Percentiles rank a stretch among this genome's conserved stretches.
phyloP scores from a whole-genome alignment of 2,113 vertebrate species.

The Labeo catla region DNA sequence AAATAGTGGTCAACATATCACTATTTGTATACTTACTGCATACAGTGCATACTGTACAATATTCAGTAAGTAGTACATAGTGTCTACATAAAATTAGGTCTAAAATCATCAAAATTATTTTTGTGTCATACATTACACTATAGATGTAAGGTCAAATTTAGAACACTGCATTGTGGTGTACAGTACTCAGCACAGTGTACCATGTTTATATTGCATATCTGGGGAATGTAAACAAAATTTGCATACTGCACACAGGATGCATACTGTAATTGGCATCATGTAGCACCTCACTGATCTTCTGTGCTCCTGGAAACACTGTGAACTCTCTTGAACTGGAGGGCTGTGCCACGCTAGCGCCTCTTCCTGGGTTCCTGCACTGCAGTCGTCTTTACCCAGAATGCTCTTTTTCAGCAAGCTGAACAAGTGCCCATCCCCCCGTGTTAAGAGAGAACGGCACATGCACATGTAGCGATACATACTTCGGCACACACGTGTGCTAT shows the following conservation, averaged over 20 bases:
- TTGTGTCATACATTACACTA: neutral
- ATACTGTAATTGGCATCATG: neutral
- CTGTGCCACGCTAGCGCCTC: neutral
- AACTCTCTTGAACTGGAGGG: neutral
- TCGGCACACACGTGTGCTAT: neutral
- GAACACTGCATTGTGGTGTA: neutral
- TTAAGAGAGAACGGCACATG: neutral
- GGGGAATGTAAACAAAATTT: neutral
- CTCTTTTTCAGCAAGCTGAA: constrained; percentile 9
- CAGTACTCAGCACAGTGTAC: neutral
- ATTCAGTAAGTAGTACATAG: neutral
- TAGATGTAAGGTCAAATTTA: neutral
- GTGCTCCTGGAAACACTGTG: neutral
- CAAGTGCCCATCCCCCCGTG: neutral
- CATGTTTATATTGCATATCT: neutral
- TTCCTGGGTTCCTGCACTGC: constrained; percentile 1
- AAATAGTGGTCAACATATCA: neutral
- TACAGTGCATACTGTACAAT: neutral
- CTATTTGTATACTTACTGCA: too few species aligned
- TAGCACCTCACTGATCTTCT: neutral
- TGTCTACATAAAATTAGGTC: too few species aligned
- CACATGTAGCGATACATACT: neutral
- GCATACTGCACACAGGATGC: neutral
- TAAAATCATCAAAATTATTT: neutral
- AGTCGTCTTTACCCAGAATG: constrained; percentile 31